Base-by-base conservation (phyloP, 2,888 invertebrate species). In the Electrophaes corylata region DNA sequence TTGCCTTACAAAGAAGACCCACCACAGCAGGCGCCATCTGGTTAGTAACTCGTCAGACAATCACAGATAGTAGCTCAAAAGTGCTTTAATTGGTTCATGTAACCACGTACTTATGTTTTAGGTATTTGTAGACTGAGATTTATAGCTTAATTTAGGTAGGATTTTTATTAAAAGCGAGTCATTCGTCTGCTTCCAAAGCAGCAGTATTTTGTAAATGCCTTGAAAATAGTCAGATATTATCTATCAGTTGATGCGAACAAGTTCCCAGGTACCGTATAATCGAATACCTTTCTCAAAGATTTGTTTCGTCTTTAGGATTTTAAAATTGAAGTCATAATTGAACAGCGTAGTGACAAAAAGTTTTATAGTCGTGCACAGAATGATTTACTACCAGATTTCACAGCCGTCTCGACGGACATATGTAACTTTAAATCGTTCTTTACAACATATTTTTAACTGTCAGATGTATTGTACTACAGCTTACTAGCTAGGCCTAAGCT, bases 1-100 rank as follows among this genome's bases (percentile, higher is more conserved):
- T 76, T 81, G 76, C 65, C 69, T 68, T 67, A 67, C 68, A 54
- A 52, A 45, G 45, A 66, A 69, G 86, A 85, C 88, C 88, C 76
- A 85, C 90, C 90, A 82, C 63, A 54, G 50, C 78, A 37, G 73
- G 59, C 73, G 82, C 77, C 91, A 91, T 91, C 87, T 91, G 91
- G 82, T 87, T 88, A 86, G 86, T 88, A 90, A 87, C 72, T 67
- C 62, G 62, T 72, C 79, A 85, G 88, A 88, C 87, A 88, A 85
- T 88, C 83, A 69, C 84, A 76, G 88, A 86, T 85, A 86, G 69
- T 74, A 74, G 46, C 79, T 79, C 70, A 72, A 66, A 60, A 65
- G 71, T 70, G 64, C 65, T 75, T 72, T 70, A 72, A 72, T 76
- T 71, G 77, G 71, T 71, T 67, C 67, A 70, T 65, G 73, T 67